phyloP scores from a whole-genome alignment of 2,797 vertebrate genomes.

The Pterois miles region DNA sequence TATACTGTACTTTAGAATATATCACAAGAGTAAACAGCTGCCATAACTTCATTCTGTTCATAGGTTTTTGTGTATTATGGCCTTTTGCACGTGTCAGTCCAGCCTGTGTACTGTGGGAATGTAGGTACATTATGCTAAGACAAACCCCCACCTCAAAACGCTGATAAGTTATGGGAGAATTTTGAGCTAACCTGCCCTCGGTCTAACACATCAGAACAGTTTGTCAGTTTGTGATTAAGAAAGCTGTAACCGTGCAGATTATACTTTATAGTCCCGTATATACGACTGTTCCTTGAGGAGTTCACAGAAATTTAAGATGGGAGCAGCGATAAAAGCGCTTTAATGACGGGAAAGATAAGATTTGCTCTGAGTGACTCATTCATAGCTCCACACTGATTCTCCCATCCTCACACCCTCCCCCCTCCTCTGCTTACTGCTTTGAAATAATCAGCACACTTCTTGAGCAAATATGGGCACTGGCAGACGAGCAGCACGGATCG shows the following conservation, averaged over 20 bases:
- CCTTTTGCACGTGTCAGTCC: slow-evolving; percentile 13
- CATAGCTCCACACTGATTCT: slow-evolving; percentile 58
- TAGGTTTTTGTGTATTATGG: not conserved
- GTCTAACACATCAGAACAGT: slow-evolving; percentile 60
- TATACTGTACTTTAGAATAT: not conserved
- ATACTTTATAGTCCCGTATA: slow-evolving; percentile 81
- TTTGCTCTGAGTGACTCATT: slow-evolving; percentile 81
- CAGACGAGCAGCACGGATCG: slow-evolving; percentile 61
- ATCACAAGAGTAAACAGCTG: not conserved
- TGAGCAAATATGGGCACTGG: slow-evolving; percentile 77
- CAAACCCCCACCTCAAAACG: not conserved
- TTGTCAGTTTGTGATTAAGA: slow-evolving; percentile 72
- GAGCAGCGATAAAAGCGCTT: slow-evolving; percentile 78
- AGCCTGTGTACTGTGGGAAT: not conserved
- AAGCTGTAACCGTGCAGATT: slow-evolving; percentile 78
- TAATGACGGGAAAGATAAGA: slow-evolving; percentile 87
- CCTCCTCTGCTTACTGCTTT: slow-evolving; percentile 34
- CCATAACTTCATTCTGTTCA: not conserved
- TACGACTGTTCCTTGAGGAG: slow-evolving; percentile 72
- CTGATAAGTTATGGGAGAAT: slow-evolving; percentile 37
- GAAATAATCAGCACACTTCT: slow-evolving; percentile 74
- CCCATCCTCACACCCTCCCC: not conserved
- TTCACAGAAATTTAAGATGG: slow-evolving; percentile 80
- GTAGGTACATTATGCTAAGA: not conserved
- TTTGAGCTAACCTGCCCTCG: slow-evolving; percentile 14